These are phyloP conservation scores for Bruchidius siliquastri DNA, from an alignment of 2,888 invertebrate genomes.

Conservation along the genomic window DNA sequence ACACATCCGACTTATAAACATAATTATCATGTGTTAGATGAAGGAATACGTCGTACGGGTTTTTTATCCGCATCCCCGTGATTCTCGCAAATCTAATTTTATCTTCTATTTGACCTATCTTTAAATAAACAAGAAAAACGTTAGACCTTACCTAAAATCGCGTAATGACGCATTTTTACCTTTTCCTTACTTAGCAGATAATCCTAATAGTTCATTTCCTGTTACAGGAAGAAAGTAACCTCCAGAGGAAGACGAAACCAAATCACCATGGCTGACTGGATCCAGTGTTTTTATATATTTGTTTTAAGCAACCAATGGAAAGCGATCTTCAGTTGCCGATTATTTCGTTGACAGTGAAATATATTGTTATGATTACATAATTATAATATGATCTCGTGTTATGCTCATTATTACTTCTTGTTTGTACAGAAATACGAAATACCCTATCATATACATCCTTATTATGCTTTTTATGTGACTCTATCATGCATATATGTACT, in stretches of 20 bases:
- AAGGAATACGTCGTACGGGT: too few relatives aligned
- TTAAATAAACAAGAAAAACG: too few relatives aligned
- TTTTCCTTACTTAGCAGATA: neutral
- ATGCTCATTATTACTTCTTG: slow-evolving; percentile 44
- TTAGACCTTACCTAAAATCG: too few relatives aligned
- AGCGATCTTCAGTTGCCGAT: neutral
- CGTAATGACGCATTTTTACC: too few relatives aligned
- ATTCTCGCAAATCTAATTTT: too few relatives aligned
- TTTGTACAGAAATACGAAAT: slow-evolving; percentile 44
- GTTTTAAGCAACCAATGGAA: too few relatives aligned
- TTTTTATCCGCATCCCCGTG: too few relatives aligned
- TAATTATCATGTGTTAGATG: too few relatives aligned
- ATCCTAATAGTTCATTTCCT: too few relatives aligned
- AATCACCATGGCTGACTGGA: neutral
- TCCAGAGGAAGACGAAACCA: neutral
- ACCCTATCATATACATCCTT: neutral
- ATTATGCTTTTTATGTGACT: slow-evolving; percentile 34
- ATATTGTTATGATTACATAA: slow-evolving; percentile 33
- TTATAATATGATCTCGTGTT: slow-evolving; percentile 46
- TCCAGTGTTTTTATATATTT: neutral
- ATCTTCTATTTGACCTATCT: too few relatives aligned
- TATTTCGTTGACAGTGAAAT: slow-evolving; percentile 34
- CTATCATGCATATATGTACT: slow-evolving; percentile 17
- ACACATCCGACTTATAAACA: too few relatives aligned
- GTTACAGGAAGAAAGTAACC: neutral